phyloP scores from a whole-genome alignment of 2,888 invertebrate genomes.

The Eulithis prunata region DNA sequence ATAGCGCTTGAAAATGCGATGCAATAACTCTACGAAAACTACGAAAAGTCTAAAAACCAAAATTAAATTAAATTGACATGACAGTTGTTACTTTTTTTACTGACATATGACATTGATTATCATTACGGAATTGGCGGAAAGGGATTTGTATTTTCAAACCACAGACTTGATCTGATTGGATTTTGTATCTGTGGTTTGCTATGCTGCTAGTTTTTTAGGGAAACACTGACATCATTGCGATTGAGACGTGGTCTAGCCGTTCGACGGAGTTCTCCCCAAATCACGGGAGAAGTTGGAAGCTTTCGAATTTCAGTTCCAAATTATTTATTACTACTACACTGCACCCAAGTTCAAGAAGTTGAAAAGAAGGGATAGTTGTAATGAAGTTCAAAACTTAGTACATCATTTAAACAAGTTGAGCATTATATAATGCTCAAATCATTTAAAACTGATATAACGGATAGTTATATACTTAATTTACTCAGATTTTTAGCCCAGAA shows the following conservation, averaged over 20 bases:
- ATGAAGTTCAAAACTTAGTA: too few species aligned
- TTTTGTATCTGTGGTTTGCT: neutral
- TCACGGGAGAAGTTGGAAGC: neutral
- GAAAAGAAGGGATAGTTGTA: too few species aligned
- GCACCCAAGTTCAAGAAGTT: too few species aligned
- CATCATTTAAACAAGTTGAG: too few species aligned
- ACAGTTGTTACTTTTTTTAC: too few species aligned
- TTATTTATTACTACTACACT: too few species aligned
- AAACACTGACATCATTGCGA: constrained; percentile 8
- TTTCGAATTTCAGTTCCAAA: neutral
- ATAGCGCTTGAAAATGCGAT: too few species aligned
- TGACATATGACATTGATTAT: neutral
- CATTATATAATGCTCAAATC: too few species aligned
- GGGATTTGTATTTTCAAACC: neutral
- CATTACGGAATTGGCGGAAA: neutral
- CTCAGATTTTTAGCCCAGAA: too few species aligned
- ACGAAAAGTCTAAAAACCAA: neutral
- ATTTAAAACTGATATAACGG: too few species aligned
- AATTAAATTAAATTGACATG: neutral
- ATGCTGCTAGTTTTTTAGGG: neutral
- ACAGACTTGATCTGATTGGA: neutral
- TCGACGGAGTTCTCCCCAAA: neutral
- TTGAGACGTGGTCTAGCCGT: neutral
- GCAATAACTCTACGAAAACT: too few species aligned
- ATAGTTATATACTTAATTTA: too few species aligned